Evolutionary conservation across 2,888 invertebrate genomes (phyloP).

Genomic region (Phania funesta): DNA sequence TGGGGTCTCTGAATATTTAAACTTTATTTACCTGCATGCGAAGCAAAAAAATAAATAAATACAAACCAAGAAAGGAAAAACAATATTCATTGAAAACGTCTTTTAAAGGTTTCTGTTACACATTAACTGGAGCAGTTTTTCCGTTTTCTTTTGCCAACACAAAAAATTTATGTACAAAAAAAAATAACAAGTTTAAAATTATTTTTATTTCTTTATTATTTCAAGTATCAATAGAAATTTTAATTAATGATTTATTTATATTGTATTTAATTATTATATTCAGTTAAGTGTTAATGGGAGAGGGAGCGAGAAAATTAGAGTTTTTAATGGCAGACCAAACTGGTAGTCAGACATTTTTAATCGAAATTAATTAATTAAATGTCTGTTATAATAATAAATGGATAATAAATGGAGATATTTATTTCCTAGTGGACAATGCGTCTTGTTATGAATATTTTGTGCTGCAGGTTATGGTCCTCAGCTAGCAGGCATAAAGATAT

Average conservation of each 20-base stretch:
- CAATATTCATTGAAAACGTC: constrained; percentile 44
- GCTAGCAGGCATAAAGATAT: too few species aligned
- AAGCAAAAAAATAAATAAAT: constrained; percentile 3
- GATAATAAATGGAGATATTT: constrained; percentile 12
- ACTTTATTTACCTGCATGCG: constrained; percentile 46
- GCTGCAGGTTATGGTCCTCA: too few species aligned
- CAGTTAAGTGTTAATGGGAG: background rate
- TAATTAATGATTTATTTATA: constrained; percentile 50
- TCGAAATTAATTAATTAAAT: too few species aligned
- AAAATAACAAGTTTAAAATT: constrained; percentile 2
- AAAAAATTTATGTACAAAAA: background rate
- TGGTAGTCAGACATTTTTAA: constrained; percentile 28
- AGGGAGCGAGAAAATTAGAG: background rate
- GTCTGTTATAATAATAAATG: constrained; percentile 9
- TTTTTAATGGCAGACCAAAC: background rate
- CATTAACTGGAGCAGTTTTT: constrained; percentile 57
- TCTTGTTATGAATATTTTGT: too few species aligned
- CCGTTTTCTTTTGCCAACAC: constrained; percentile 45
- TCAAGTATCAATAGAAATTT: constrained; percentile 45
- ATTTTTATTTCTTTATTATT: constrained; percentile 5
- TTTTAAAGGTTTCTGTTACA: constrained; percentile 65
- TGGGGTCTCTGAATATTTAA: constrained; percentile 34
- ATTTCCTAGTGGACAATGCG: too few species aligned
- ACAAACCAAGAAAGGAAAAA: background rate
- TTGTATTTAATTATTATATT: constrained; percentile 2